Percentiles rank a stretch among this genome's conserved stretches.
phyloP scores from a whole-genome alignment of 2,888 invertebrate genomes.

The Andrena praecox region DNA sequence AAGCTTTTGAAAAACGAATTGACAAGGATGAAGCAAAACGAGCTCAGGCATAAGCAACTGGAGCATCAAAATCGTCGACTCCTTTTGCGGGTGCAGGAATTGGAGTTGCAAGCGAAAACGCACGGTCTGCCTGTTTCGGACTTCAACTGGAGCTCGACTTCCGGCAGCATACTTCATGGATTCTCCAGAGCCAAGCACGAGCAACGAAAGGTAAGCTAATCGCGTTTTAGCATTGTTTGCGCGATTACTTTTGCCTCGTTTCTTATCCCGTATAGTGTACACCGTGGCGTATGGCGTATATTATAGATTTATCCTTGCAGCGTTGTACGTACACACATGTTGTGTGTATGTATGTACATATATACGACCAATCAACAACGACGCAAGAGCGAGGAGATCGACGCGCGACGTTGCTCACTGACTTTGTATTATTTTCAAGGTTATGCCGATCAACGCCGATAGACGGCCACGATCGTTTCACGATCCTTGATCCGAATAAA shows the following conservation, averaged over 20 bases:
- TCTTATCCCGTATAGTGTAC: not conserved
- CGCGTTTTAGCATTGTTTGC: not conserved
- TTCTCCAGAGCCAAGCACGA: constrained; percentile 79
- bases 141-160: constrained; percentile 86
- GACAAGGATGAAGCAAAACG: constrained; percentile 91
- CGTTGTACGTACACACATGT: not conserved
- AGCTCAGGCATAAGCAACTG: constrained; percentile 91
- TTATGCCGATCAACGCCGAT: constrained; percentile 46
- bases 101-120: constrained; percentile 91
- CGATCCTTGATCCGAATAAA: constrained; percentile 75
- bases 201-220: constrained; percentile 77
- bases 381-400: not conserved
- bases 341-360: not conserved
- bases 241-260: not conserved
- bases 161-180: constrained; percentile 77
- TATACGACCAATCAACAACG: not conserved
- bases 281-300: not conserved
- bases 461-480: constrained; percentile 56
- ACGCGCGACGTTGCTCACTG: not conserved
- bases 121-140: constrained; percentile 90
- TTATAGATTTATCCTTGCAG: not conserved
- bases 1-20: constrained; percentile 92
- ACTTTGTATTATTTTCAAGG: constrained; percentile 53
- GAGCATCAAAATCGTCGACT: constrained; percentile 94
- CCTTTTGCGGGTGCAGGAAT: constrained; percentile 92